Evolutionary conservation across 2,888 invertebrate genomes (phyloP), one percentile per base, ranked within the genome.

Genomic region (Chrysolina americana): DNA sequence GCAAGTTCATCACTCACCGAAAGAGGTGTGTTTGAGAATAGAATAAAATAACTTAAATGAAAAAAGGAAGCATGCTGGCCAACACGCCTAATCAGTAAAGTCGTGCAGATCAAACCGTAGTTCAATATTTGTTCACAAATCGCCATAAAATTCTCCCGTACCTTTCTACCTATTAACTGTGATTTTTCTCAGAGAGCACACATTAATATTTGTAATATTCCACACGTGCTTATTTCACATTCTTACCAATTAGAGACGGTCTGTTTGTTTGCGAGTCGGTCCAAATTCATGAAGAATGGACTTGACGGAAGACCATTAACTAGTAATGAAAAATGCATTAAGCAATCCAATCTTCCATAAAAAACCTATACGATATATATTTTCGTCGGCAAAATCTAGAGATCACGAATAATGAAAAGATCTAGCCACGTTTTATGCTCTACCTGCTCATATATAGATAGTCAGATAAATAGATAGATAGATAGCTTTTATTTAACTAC

Each of bases 161-260:
- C 23, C 23, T 23, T 59, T 17, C 15, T 59, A 59, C 6, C 15
- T 8, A 28, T 28, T 59, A 28, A n/a, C n/a, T n/a, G 2, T n/a
- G 15, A 15, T 59, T 59, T 59, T 36, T n/a, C 17, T 15, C 59
- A 28, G 59, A 23, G n/a, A 15, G 59, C 11, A n/a, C 6, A 15
- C 59, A 59, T 59, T 36, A 59, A 59, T 15, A 59, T 36, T 36
- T 28, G 59, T 36, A n/a, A 59, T 59, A 28, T 59, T n/a, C 28
- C 28, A 59, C 23, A 59, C 59, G 59, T 59, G 59, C 59, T 59
- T 59, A 28, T 28, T 36, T n/a, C n/a, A 36, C 36, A 59, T 59
- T 59, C 59, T 36, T 13, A 59, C n/a, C 36, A 59, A 59, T 59
- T 59, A 59, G 59, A 59, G 11, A 28, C 28, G 59, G 59, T 36